These are phyloP conservation scores for Atrina japonica DNA, from an alignment of 2,888 invertebrate species.

Conservation along the genomic window DNA sequence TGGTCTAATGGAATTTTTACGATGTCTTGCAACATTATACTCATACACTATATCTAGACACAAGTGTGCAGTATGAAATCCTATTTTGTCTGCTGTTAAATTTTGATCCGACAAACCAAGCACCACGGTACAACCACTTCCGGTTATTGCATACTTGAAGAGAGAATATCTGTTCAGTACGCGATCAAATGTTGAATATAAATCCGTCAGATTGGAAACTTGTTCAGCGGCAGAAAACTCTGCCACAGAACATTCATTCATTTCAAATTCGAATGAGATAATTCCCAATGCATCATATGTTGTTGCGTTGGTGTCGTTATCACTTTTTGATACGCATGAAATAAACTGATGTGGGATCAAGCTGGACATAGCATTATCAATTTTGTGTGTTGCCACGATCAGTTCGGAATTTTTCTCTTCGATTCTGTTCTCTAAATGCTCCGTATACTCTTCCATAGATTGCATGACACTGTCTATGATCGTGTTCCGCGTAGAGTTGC, in stretches of 20 bases:
- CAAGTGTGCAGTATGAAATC: constrained; percentile 21
- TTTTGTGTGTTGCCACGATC: constrained; percentile 53
- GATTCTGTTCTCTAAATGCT: constrained; percentile 71
- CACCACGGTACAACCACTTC: constrained; percentile 14
- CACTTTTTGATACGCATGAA: constrained; percentile 11
- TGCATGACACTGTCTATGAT: constrained; percentile 78
- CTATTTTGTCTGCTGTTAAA: constrained; percentile 3
- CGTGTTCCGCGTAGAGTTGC: constrained; percentile 65
- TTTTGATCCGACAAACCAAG: constrained; percentile 12
- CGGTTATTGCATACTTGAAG: constrained; percentile 4
- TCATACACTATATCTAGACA: constrained; percentile 18
- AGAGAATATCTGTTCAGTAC: constrained; percentile 6
- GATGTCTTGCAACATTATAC: not conserved
- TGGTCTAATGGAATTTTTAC: not conserved
- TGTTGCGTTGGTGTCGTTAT: not conserved
- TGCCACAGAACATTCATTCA: not conserved
- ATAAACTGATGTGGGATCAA: constrained; percentile 55
- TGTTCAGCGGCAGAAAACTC: not conserved
- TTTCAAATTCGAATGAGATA: constrained; percentile 4
- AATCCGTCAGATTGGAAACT: constrained; percentile 1
- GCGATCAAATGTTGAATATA: constrained; percentile 12
- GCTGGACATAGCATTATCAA: constrained; percentile 66
- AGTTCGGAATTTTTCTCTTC: constrained; percentile 67
- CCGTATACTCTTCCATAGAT: constrained; percentile 67
- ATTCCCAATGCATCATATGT: not conserved